phyloP scores from a whole-genome alignment of 2,888 invertebrate species.

The Nomada hirtipes region DNA sequence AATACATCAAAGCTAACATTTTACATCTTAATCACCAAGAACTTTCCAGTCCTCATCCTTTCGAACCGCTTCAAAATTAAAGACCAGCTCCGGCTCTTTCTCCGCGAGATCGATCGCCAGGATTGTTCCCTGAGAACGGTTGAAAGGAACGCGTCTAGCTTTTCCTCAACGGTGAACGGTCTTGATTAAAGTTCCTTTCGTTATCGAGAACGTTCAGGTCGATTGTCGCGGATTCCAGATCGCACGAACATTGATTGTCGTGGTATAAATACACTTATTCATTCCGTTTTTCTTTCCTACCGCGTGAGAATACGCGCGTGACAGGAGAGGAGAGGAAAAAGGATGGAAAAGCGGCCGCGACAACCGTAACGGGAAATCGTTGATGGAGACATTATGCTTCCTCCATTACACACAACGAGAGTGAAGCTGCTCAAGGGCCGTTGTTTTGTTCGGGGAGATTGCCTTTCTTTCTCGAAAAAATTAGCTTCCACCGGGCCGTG shows the following conservation, averaged over 20 bases:
- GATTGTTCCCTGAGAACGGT: neutral
- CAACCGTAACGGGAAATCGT: conserved; percentile 67
- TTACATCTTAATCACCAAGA: no score
- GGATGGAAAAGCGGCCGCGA: conserved; percentile 32
- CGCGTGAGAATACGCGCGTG: neutral
- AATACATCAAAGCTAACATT: no score
- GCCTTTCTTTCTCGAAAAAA: conserved; percentile 34
- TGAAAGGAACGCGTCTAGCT: neutral
- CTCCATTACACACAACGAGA: conserved; percentile 58
- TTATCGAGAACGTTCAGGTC: conserved; percentile 2
- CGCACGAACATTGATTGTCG: neutral
- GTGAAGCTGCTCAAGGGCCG: conserved; percentile 36
- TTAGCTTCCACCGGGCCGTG: neutral
- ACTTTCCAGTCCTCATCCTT: no score
- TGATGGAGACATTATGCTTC: conserved; percentile 68
- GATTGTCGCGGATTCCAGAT: neutral
- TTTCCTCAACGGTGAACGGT: neutral
- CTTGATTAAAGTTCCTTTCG: neutral
- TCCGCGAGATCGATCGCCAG: neutral
- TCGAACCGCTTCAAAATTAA: no score
- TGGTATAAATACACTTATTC: conserved; percentile 6
- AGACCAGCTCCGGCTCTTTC: neutral
- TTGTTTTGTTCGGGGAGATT: conserved; percentile 45
- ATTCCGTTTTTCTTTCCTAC: conserved; percentile 13
- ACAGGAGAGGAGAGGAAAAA: neutral